A percentile compares a stretch with the other conserved stretches of the same genome.
These are phyloP conservation scores for Euschistus heros DNA, from an alignment of 1,140 invertebrate species.

Conservation along the genomic window DNA sequence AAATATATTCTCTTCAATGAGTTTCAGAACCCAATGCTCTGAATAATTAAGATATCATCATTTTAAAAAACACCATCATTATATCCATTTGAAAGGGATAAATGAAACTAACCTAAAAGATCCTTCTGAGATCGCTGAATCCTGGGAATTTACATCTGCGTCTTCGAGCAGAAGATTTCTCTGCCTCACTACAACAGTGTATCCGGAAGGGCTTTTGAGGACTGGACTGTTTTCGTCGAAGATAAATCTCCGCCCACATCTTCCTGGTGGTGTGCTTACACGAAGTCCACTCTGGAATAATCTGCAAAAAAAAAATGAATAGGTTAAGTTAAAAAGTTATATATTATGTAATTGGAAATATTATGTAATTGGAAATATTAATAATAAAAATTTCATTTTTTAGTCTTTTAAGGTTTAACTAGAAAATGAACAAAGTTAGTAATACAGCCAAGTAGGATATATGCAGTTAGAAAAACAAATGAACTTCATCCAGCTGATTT, in stretches of 20 bases:
- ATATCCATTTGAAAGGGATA: background rate
- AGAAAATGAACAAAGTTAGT: too few species aligned
- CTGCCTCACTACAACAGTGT: conserved; percentile 19
- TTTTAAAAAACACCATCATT: too few species aligned
- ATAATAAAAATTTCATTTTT: too few species aligned
- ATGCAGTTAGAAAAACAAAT: too few species aligned
- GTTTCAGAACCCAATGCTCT: conserved; percentile 6
- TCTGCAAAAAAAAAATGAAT: conserved; percentile 15
- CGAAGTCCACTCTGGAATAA: conserved; percentile 19
- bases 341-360: too few species aligned
- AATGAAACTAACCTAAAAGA: conserved; percentile 14
- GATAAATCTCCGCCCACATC: conserved; percentile 14
- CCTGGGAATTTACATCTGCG: conserved; percentile 44
- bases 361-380: too few species aligned
- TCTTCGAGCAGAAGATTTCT: conserved; percentile 29
- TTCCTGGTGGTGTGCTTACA: conserved; percentile 20
- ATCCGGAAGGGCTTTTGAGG: background rate
- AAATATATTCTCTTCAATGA: background rate
- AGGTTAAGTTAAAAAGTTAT: background rate
- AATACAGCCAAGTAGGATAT: too few species aligned
- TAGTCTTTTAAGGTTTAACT: too few species aligned
- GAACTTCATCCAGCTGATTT: too few species aligned
- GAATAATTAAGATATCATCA: background rate
- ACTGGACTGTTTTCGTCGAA: conserved; percentile 21
- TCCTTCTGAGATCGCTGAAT: conserved; percentile 38